Evolutionary conservation across 2,797 vertebrate species (phyloP).

Genomic region (Yasuhikotakia modesta): DNA sequence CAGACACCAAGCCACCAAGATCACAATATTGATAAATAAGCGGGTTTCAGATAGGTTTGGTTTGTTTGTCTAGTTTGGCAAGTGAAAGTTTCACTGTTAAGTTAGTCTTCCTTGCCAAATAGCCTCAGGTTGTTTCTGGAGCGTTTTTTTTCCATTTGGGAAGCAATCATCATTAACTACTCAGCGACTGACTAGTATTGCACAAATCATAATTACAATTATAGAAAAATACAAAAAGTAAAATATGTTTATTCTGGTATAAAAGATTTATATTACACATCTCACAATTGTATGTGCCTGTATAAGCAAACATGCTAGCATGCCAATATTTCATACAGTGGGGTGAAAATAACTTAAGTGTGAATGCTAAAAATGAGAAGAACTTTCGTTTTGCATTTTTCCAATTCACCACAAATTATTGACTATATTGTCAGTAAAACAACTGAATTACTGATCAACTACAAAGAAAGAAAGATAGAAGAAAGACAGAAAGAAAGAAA

Average conservation of each 20-base stretch:
- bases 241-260: neutral
- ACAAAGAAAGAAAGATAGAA: no score
- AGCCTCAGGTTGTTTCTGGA: constrained; percentile 11
- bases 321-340: no score
- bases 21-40: constrained; percentile 16
- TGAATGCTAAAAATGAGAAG: no score
- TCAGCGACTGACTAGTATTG: neutral
- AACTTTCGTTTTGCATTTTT: no score
- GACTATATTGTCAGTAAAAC: neutral
- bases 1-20: constrained; percentile 31
- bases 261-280: neutral
- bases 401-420: no score
- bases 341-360: no score
- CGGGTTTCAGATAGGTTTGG: constrained; percentile 45
- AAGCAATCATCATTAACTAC: constrained; percentile 30
- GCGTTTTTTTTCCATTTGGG: neutral
- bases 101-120: constrained; percentile 10
- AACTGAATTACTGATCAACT: no score
- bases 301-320: neutral
- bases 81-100: constrained; percentile 62
- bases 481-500: no score
- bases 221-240: neutral
- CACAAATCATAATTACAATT: constrained; percentile 5
- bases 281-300: neutral
- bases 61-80: constrained; percentile 65